Evolutionary conservation across 2,797 vertebrate genomes (phyloP).

Genomic region (Hypotaenidia okinawae): DNA sequence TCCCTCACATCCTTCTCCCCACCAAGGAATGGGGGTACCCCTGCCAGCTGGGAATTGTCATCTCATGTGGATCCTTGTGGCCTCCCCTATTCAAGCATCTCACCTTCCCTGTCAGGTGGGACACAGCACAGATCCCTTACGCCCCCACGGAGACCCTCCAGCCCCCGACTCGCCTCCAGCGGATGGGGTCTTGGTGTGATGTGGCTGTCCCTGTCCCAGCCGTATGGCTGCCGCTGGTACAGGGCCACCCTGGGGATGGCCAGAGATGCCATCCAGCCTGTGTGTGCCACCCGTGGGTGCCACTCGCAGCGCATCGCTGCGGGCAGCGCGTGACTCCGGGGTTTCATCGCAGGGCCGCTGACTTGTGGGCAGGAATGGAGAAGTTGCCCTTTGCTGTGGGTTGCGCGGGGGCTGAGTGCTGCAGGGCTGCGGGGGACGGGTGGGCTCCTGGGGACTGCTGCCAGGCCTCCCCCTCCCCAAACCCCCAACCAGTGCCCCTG

Average conservation of each 20-base stretch:
- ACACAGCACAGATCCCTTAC: not conserved
- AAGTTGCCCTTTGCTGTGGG: not conserved
- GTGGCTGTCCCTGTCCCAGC: not conserved
- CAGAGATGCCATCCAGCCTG: rapidly evolving
- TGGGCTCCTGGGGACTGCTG: not conserved
- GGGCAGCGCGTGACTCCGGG: not conserved
- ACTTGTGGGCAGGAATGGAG: not conserved
- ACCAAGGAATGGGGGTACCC: not conserved
- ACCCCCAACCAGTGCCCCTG: not conserved
- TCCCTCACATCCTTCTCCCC: not conserved
- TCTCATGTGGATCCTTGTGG: rapidly evolving
- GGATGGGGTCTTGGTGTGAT: no score
- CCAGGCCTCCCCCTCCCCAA: no score
- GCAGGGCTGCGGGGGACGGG: not conserved
- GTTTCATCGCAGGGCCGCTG: not conserved
- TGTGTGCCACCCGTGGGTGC: no score
- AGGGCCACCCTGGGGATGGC: rapidly evolving
- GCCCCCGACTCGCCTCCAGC: rapidly evolving
- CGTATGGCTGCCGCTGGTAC: no score
- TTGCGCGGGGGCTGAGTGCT: rapidly evolving
- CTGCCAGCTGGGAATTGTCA: no score
- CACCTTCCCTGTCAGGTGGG: rapidly evolving
- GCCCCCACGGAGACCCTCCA: rapidly evolving
- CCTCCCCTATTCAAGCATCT: not conserved
- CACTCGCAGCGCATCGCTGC: no score